Base-by-base conservation (phyloP, 2,888 invertebrate genomes). In the Tinea semifulvella region DNA sequence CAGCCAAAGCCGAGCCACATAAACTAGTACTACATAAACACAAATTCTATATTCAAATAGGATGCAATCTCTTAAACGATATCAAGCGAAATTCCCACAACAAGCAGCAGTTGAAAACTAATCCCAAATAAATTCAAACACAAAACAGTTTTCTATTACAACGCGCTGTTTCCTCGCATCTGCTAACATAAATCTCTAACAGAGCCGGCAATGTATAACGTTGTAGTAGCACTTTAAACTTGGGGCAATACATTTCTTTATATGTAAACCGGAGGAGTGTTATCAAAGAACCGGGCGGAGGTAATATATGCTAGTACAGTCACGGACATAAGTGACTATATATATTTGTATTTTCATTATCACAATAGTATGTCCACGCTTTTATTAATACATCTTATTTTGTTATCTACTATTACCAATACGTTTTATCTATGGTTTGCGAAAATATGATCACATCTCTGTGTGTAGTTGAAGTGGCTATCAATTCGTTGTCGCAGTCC, bases 181-280 rank as follows among this genome's bases (percentile, higher is more conserved):
- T 11, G 22, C 22, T 22, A 22, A 20, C 40, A 40, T 40, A 40
- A 40, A 40, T 40, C 40, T 40, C 13, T 13, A 22, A 7, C 6
- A 22, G 40, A 40, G 19, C 40, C 40, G 10, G 40, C 40, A 40
- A 40, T 40, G 40, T 40, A 40, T 40, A 22, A 40, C 40, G 16
- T 22, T 40, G 22, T 38, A 13, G 40, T 40, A 40, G 40, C 40
- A 40, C 19, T 40, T 40, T 40, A 40, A 40, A 40, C 40, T 40
- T 11, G 40, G 36, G 22, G 40, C 40, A 40, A 40, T 40, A 40
- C 40, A 40, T 40, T 40, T 40, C 40, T 40, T 40, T 40, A 40
- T 40, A 40, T 40, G 40, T 40, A 40, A 40, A 40, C 40, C 40
- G 40, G 40, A 40, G 40, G 40, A 40, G 40, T 40, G 40, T 40